Base-by-base conservation (phyloP, 2,113 vertebrate genomes). In the Dipodomys spectabilis region DNA sequence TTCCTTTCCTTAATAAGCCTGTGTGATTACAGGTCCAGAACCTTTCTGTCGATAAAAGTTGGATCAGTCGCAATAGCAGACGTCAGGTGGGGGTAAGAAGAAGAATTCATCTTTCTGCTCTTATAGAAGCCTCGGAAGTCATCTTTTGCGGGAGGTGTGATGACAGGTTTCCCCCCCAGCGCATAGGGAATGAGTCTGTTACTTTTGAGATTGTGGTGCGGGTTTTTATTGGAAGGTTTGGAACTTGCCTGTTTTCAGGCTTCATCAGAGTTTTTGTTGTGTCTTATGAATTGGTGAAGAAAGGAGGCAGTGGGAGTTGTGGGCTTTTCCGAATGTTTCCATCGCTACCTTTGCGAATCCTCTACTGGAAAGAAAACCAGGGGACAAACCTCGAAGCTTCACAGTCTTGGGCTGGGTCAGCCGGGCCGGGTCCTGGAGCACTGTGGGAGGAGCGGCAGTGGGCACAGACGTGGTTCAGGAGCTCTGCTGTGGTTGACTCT, bases 41-140 rank as follows among this genome's bases (percentile, higher is more conserved):
- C 30, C 90, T 91, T 95, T 25, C 93, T 27, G 57, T 94, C 91
- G 95, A 93, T 95, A 96, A 97, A 95, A 92, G 93, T 85, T 96
- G 87, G 32, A 90, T 94, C 95, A 20, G 10, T 95, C 62, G 35
- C 32, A 87, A 83, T 39, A 78, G 73, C 64, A 92, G 83, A 94
- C 87, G 57, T 85, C 62, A 75, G 22, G 62, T 92, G 67, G 18
- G 72, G 45, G 7, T 53, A 30, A 23, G 39, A 82, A 67, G 53
- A 89, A 84, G 32, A 53, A 68, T 57, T 49, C 65, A 75, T 82
- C 44, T 95, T 69, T 32, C 57, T 74, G 20, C 64, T 92, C 82
- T 87, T 15, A 62, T n/a, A 28, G 44, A 91, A 94, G 90, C n/a
- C 81, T 68, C 45, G 72, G 81, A 88, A 89, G 45, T 44, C 64